A percentile compares a stretch with the other conserved stretches of the same genome.
Conservation (phyloP, 2,888 invertebrate genomes). For the Hydriomena furcata region DNA sequence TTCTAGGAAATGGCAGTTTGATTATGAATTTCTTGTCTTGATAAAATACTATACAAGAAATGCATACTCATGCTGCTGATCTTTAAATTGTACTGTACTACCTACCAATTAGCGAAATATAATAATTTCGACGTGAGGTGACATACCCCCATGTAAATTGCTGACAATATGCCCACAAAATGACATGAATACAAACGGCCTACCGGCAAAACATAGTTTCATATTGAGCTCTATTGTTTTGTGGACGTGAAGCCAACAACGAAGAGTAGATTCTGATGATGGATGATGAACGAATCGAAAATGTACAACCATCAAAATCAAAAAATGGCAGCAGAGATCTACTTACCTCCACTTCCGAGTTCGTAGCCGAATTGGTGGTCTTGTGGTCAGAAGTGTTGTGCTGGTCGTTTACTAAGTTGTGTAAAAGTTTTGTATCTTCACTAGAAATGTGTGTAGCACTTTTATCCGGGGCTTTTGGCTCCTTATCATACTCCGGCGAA, state of each 20-base stretch:
- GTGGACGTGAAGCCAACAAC: conserved; percentile 5
- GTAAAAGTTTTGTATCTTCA: conserved; percentile 78
- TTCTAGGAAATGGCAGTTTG: not conserved
- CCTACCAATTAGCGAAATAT: not conserved
- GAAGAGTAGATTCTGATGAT: conserved; percentile 3
- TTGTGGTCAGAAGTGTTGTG: conserved; percentile 68
- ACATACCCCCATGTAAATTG: not conserved
- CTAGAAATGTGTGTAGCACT: conserved; percentile 65
- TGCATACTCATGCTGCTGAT: conserved; percentile 2
- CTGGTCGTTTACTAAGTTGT: conserved; percentile 68
- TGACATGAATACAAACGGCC: not conserved
- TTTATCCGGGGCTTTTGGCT: conserved; percentile 90
- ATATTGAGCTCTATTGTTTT: conserved; percentile 7
- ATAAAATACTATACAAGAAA: not conserved
- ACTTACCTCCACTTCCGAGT: conserved; percentile 75
- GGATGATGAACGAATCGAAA: conserved; percentile 31
- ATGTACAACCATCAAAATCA: conserved; percentile 42
- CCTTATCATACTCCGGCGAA: conserved; percentile 90
- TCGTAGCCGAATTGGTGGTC: conserved; percentile 57
- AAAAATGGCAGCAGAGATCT: conserved; percentile 63
- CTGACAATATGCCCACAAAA: not conserved
- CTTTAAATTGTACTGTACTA: not conserved
- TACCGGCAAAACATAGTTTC: conserved; percentile 4
- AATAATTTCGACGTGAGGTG: conserved; percentile 5
- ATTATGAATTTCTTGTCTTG: not conserved